Evolutionary conservation across 2,113 vertebrate genomes (phyloP), one percentile per base, ranked within the genome.

Genomic region (Halcyon senegalensis): DNA sequence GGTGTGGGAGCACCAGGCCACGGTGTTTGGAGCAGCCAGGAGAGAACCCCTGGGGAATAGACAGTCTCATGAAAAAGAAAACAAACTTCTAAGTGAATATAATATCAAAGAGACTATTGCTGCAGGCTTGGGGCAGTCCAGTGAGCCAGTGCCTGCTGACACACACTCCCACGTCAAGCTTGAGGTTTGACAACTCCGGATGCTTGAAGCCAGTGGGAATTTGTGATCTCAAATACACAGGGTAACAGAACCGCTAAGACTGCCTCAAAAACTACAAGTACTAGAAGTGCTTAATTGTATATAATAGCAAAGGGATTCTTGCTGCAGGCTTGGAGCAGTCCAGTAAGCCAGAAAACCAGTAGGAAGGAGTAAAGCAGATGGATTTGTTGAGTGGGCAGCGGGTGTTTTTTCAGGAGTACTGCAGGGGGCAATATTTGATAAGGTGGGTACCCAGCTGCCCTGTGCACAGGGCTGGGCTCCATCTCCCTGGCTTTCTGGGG

Each of bases 351-450:
- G 28, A 96, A 64, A 48, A 58, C 41, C 60, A 80, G 62, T 0
- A 24, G 60, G 66, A 78, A 24, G 60, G 66, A 78, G 41, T 90
- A 35, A 62, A 79, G 69, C 41, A 72, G 55, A 53, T 68, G 7
- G 12, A 11, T 64, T 75, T 85, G 84, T 33, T 81, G 24, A 5
- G 39, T 21, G 76, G 89, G 76, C 28, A 6, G 46, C 25, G 76
- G 92, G 55, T 97, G 20, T 73, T 97, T 96, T 58, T 86, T 44
- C 77, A 67, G 46, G 70, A 92, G 87, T 50, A 50, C 98, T 94
- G 66, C 86, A 98, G 98, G 94, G 98, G 98, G 98, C 98, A 98
- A 97, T 97, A 76, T 97, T 96, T 92, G 92, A 83, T 79, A 89
- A 91, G 76, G 62, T 76, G 72, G 84, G 87, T 73, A 44, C 16